Evolutionary conservation across 2,113 vertebrate species (phyloP), one percentile per base, ranked within the genome.

Genomic region (Dipodomys stephensi): DNA sequence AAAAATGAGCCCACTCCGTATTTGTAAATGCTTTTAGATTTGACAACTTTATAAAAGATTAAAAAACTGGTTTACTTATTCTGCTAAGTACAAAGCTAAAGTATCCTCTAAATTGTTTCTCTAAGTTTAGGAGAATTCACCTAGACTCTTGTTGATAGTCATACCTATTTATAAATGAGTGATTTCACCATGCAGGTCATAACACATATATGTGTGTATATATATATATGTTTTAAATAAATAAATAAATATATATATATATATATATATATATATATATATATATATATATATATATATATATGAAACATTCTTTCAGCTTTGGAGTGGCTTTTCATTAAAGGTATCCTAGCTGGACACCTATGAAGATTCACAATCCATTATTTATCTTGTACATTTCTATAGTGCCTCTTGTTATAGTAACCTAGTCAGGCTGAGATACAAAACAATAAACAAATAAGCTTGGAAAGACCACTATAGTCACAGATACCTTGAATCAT

Each of bases 281-380:
- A 39, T 39, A 39, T 39, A 39, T 39, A 39, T 39, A 39, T 39
- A 39, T 39, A 39, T 39, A 6, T 88, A 86, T 87, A 93, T 83
- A 77, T 93, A 46, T 92, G 79, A 94, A 93, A 88, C 32, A 93
- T 74, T 89, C 62, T 94, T 95, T 92, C 91, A 87, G n/a, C 88
- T 96, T 92, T 91, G 23, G 65, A 97, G 46, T 94, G 53, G 4
- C 53, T 96, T 94, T 95, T 97, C 83, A 95, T 83, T 96, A 93
- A 96, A 83, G 32, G 9, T 83, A 94, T 86, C 60, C 79, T 65
- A 84, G 60, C 27, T 95, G 92, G 92, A 97, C 88, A 96, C 83
- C 86, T 93, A 80, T 95, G 88, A 95, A 93, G 90, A 95, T 88
- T 92, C 91, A 95, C 91, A 96, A 96, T 94, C 62, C 93, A 92